A percentile compares a stretch with the other conserved stretches of the same genome.
These are phyloP conservation scores for Hyles vespertilio DNA, from an alignment of 1,140 invertebrate species.

Conservation along the genomic window DNA sequence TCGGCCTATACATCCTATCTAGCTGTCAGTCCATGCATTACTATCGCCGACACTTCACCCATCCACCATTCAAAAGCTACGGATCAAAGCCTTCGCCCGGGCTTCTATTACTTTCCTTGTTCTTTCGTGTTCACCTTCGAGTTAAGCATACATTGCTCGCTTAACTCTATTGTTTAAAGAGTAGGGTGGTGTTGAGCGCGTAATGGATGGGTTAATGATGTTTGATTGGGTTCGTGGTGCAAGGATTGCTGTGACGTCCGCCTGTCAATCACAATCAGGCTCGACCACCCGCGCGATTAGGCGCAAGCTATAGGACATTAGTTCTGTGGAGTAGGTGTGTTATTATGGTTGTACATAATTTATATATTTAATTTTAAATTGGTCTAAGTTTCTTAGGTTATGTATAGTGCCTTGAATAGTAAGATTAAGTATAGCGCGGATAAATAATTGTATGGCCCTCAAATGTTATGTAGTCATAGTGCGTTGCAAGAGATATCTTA, in stretches of 20 bases:
- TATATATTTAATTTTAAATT: neutral
- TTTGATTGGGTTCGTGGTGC: slow-evolving; percentile 25
- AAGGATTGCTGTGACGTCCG: slow-evolving; percentile 46
- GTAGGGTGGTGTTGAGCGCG: neutral
- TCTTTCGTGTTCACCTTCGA: neutral
- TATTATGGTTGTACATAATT: neutral
- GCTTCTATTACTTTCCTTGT: neutral
- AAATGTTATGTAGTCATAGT: too few species aligned
- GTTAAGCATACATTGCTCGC: slow-evolving; percentile 22
- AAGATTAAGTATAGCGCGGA: too few species aligned
- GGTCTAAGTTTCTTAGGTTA: neutral
- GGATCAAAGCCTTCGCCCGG: slow-evolving; percentile 18
- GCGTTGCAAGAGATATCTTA: too few species aligned
- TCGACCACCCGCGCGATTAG: slow-evolving; percentile 69
- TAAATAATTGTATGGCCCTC: too few species aligned
- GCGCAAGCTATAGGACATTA: slow-evolving; percentile 27
- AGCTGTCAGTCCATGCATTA: slow-evolving; percentile 19
- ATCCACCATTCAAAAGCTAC: slow-evolving; percentile 17
- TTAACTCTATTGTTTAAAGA: slow-evolving; percentile 1
- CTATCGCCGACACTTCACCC: slow-evolving; percentile 13
- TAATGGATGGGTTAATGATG: slow-evolving; percentile 29
- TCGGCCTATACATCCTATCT: slow-evolving; percentile 1
- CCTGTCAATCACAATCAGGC: slow-evolving; percentile 71
- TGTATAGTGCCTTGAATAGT: too few species aligned
- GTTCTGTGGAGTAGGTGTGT: slow-evolving; percentile 27